phyloP scores from a whole-genome alignment of 2,797 vertebrate species.

The Pseudopleuronectes americanus region DNA sequence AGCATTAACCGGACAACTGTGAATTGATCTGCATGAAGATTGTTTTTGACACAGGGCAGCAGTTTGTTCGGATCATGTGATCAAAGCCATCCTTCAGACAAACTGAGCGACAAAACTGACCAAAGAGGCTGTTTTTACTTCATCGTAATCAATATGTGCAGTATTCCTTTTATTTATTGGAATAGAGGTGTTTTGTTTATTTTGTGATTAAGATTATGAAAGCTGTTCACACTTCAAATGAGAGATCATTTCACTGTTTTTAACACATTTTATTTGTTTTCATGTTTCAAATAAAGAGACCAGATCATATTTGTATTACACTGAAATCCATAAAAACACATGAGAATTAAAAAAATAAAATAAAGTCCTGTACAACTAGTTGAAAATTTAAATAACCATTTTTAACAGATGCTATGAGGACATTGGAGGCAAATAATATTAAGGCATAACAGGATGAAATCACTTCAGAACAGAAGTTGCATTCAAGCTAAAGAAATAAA shows the following conservation, averaged over 20 bases:
- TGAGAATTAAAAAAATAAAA: background rate
- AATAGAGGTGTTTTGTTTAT: background rate
- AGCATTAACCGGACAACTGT: slow-evolving; percentile 20
- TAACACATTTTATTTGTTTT: slow-evolving; percentile 25
- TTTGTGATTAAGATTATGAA: slow-evolving; percentile 6
- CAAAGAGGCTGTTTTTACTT: background rate
- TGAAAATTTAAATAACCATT: background rate
- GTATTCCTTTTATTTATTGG: slow-evolving; percentile 4
- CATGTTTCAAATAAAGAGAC: slow-evolving; percentile 17
- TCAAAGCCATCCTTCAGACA: background rate
- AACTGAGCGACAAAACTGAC: background rate
- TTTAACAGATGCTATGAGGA: slow-evolving; percentile 5
- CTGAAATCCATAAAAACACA: background rate
- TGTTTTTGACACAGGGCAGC: background rate
- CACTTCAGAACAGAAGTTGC: background rate
- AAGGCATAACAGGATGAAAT: slow-evolving; percentile 25
- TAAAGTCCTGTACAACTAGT: background rate
- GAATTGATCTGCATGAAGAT: slow-evolving; percentile 19
- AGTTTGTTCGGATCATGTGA: background rate
- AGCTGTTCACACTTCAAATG: background rate
- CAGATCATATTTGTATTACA: slow-evolving; percentile 10
- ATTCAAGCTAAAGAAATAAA: slow-evolving; percentile 1
- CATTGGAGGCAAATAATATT: slow-evolving; percentile 15
- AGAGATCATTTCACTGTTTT: slow-evolving; percentile 5
- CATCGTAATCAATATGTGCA: background rate